A percentile compares a stretch with the other conserved stretches of the same genome.
These are phyloP conservation scores for Orthosia gothica DNA, from an alignment of 2,888 invertebrate species.

Conservation along the genomic window DNA sequence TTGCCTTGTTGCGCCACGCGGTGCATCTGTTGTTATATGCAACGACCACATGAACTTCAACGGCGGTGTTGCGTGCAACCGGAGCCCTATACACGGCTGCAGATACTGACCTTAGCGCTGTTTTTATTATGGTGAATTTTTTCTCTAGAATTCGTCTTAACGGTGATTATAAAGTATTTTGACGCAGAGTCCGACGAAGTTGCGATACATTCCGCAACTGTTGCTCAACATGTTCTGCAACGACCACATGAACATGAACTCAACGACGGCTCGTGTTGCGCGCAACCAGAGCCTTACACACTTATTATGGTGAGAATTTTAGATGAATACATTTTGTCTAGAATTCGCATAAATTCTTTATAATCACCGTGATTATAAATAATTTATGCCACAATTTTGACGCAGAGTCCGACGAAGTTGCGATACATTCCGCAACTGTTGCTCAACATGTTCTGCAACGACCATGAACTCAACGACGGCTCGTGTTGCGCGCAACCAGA, in stretches of 20 bases:
- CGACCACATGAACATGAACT: slow-evolving; percentile 99
- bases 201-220: slow-evolving; percentile 92
- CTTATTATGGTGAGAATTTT: slow-evolving; percentile 94
- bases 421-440: slow-evolving; percentile 91
- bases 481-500: slow-evolving; percentile 98
- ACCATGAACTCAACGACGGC: slow-evolving; percentile 99
- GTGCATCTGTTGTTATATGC: slow-evolving; percentile 97
- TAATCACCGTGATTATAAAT: too few species aligned
- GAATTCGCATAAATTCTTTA: too few species aligned
- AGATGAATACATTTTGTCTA: too few species aligned
- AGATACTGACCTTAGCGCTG: slow-evolving; percentile 95
- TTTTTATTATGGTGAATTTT: slow-evolving; percentile 93
- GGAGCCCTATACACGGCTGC: slow-evolving; percentile 96
- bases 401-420: slow-evolving; percentile 93
- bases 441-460: slow-evolving; percentile 87
- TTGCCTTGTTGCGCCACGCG: slow-evolving; percentile 91
- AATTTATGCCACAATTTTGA: too few species aligned
- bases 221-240: slow-evolving; percentile 77
- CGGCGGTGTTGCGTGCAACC: slow-evolving; percentile 98
- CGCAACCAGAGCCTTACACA: slow-evolving; percentile 96
- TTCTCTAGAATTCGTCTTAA: too few species aligned
- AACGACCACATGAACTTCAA: slow-evolving; percentile 99
- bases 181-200: slow-evolving; percentile 93
- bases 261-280: slow-evolving; percentile 98
- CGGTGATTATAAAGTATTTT: too few species aligned